phyloP scores from a whole-genome alignment of 2,113 vertebrate species.

The Corvus hawaiiensis region DNA sequence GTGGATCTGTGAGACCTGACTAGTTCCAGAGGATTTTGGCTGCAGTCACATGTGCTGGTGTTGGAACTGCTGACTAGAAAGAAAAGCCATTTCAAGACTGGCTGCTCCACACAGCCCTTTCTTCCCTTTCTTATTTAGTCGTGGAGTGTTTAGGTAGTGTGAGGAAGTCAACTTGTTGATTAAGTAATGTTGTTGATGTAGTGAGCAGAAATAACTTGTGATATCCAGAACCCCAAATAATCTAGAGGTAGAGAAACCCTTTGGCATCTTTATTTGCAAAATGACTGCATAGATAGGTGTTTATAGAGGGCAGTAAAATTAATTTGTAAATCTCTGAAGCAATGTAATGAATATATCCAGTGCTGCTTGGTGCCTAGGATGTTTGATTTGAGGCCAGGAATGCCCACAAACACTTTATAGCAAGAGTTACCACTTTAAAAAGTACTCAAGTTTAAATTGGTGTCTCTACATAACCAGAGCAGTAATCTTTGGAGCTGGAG shows the following conservation, averaged over 20 bases:
- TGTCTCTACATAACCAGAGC: background rate
- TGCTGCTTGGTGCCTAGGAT: background rate
- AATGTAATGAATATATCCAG: background rate
- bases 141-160: background rate
- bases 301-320: background rate
- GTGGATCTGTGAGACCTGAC: background rate
- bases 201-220: background rate
- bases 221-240: background rate
- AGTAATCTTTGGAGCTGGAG: background rate
- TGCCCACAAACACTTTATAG: conserved; percentile 11
- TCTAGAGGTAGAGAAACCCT: background rate
- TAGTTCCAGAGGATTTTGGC: background rate
- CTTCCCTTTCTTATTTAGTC: background rate
- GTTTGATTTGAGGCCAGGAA: conserved; percentile 33
- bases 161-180: background rate
- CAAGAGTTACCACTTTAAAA: conserved; percentile 9
- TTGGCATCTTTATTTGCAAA: background rate
- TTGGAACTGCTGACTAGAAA: background rate
- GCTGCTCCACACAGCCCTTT: background rate
- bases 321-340: background rate
- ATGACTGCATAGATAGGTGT: accelerated
- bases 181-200: background rate
- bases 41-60: accelerated
- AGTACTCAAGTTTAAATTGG: background rate
- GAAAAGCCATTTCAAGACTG: background rate